These are phyloP conservation scores for Pelmatolapia mariae DNA, from an alignment of 2,113 vertebrate species.

Conservation along the genomic window DNA sequence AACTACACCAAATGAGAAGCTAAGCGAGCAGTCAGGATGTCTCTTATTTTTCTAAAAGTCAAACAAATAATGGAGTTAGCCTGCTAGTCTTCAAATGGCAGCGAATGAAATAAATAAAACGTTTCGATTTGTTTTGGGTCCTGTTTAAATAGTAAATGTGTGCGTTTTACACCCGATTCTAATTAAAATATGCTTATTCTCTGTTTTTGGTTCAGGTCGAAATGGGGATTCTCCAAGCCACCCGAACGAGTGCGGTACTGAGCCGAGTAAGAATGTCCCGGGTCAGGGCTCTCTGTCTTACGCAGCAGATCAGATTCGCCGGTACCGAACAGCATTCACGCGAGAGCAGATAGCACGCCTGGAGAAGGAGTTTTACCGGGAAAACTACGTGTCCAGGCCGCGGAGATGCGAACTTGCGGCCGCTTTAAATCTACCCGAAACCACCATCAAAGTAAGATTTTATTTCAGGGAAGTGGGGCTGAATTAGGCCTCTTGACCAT, in stretches of 20 bases:
- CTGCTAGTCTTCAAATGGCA: background rate
- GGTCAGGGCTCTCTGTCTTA: slow-evolving; percentile 83
- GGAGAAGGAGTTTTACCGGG: slow-evolving; percentile 98
- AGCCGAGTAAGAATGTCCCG: slow-evolving; percentile 55
- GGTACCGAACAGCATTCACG: slow-evolving; percentile 96
- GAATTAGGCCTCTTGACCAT: background rate
- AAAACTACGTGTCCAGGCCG: slow-evolving; percentile 97
- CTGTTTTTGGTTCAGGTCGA: slow-evolving; percentile 46
- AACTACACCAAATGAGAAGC: background rate
- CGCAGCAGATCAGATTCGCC: slow-evolving; percentile 91
- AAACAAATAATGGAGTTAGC: background rate
- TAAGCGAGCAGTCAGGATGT: background rate
- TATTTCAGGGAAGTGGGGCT: background rate
- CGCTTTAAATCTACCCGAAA: slow-evolving; percentile 94
- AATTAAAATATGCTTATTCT: background rate
- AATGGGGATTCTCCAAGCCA: slow-evolving; percentile 77
- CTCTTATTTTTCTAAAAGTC: background rate
- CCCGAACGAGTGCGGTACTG: slow-evolving; percentile 63
- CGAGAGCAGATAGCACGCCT: slow-evolving; percentile 93
- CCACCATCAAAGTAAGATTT: slow-evolving; percentile 91
- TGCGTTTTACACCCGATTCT: background rate
- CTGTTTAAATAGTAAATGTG: background rate
- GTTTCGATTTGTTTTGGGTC: background rate
- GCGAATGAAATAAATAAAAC: background rate
- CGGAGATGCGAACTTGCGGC: slow-evolving; percentile 94